These are phyloP conservation scores for Chitala chitala DNA, from an alignment of 2,113 vertebrate genomes.

Conservation along the genomic window DNA sequence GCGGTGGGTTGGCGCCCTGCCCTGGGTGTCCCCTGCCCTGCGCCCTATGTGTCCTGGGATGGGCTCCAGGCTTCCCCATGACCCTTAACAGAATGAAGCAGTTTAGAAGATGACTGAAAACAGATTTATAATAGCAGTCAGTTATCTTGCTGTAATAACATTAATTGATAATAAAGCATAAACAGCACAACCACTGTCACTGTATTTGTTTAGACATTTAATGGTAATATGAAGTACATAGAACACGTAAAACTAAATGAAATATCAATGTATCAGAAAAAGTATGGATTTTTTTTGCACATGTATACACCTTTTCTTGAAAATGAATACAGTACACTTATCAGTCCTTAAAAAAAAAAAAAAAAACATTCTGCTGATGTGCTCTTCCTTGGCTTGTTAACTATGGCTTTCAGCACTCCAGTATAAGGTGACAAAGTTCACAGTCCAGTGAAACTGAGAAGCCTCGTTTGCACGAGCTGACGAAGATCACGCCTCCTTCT, in stretches of 20 bases:
- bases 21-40: too few species aligned
- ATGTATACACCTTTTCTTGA: neutral
- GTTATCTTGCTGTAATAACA: neutral
- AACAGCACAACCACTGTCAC: too few species aligned
- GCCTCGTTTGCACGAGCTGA: neutral
- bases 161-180: too few species aligned
- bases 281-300: neutral
- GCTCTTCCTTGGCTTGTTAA: neutral
- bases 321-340: neutral
- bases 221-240: neutral
- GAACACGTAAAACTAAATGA: neutral
- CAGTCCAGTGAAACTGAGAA: neutral
- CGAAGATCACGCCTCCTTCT: too few species aligned
- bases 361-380: neutral
- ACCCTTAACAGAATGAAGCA: too few species aligned
- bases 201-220: neutral
- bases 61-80: too few species aligned
- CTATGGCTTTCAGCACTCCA: neutral
- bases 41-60: too few species aligned
- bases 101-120: too few species aligned
- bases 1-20: too few species aligned
- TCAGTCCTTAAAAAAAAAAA: neutral
- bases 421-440: neutral
- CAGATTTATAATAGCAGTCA: neutral
- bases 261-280: neutral